These are phyloP conservation scores for Pelochelys cantorii DNA, from an alignment of 2,797 vertebrate genomes.

Conservation along the genomic window DNA sequence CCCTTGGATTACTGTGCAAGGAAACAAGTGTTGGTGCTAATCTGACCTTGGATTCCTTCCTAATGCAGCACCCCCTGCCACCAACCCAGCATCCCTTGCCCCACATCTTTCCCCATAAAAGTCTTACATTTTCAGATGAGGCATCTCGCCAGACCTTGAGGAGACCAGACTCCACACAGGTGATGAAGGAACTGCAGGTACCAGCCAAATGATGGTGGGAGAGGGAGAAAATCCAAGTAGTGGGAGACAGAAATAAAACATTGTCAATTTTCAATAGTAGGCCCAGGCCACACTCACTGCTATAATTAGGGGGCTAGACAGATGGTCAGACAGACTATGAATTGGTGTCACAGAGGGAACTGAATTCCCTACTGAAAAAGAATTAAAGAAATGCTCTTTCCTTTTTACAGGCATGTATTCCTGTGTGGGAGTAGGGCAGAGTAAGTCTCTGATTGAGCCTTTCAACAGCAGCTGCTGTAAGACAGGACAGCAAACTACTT, in stretches of 20 bases:
- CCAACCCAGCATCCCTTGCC: background rate
- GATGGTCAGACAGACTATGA: background rate
- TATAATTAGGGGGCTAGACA: background rate
- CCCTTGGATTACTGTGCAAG: background rate
- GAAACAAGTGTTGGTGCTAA: background rate
- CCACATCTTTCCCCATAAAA: background rate
- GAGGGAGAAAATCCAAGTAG: background rate
- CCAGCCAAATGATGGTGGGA: background rate
- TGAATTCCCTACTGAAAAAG: background rate
- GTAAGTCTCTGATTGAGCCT: background rate
- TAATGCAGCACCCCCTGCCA: background rate
- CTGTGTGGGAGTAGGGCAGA: background rate
- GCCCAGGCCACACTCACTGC: background rate
- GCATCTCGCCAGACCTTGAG: conserved; percentile 87
- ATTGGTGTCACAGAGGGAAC: background rate
- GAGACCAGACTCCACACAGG: conserved; percentile 85
- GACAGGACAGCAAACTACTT: background rate
- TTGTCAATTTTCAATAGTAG: background rate
- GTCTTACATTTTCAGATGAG: conserved; percentile 78
- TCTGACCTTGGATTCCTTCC: background rate
- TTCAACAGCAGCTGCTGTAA: background rate
- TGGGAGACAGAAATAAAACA: background rate
- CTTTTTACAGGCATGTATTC: background rate
- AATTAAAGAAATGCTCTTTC: background rate
- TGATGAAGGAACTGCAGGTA: conserved; percentile 79